phyloP scores from a whole-genome alignment of 2,113 vertebrate genomes.

The Ciconia maguari region DNA sequence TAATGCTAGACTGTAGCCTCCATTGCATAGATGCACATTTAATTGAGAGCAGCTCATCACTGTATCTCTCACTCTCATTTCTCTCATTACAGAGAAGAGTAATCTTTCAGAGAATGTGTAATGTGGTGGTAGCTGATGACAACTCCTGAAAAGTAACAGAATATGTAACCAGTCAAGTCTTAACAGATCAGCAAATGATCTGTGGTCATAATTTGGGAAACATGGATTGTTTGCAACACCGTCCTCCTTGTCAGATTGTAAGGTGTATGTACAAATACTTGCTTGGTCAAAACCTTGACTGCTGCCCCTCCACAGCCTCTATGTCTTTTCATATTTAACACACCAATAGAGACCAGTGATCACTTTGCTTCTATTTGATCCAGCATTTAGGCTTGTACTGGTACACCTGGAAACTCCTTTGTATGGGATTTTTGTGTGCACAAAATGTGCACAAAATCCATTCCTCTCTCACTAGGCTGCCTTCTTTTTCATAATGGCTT shows the following conservation, averaged over 20 bases:
- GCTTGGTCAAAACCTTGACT: not conserved
- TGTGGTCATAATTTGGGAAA: not conserved
- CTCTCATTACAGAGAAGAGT: not conserved
- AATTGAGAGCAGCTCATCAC: not conserved
- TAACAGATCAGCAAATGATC: not conserved
- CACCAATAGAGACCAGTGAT: not conserved
- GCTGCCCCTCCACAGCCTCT: not conserved
- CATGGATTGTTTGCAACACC: not conserved
- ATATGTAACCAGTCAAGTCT: not conserved
- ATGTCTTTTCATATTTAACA: not conserved
- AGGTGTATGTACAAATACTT: not conserved
- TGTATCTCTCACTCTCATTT: not conserved
- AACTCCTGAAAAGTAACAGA: not conserved
- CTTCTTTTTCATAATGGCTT: not conserved
- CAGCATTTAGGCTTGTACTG: not conserved
- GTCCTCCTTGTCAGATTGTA: not conserved
- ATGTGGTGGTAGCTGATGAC: not conserved
- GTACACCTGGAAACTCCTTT: not conserved
- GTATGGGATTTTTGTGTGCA: not conserved
- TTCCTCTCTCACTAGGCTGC: not conserved
- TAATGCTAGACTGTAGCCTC: not conserved
- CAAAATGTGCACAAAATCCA: not conserved
- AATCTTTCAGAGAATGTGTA: not conserved
- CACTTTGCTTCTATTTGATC: not conserved
- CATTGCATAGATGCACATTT: not conserved